Percentiles rank a stretch among this genome's conserved stretches.
These are phyloP conservation scores for Aphaenogaster ashmeadi DNA, from an alignment of 1,140 invertebrate species.

Conservation along the genomic window DNA sequence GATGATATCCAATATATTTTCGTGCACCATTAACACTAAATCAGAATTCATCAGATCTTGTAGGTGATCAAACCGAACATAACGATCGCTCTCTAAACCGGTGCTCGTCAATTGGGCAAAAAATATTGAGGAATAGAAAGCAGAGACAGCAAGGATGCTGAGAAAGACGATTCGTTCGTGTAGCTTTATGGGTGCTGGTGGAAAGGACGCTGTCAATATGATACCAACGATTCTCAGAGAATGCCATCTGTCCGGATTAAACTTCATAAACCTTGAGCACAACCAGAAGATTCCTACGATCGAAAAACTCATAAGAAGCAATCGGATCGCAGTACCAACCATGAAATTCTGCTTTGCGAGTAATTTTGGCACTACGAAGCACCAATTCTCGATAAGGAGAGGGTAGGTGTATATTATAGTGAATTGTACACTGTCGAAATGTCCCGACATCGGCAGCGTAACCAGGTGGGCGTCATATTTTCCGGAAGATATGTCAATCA, in stretches of 20 bases:
- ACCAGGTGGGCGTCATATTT: neutral
- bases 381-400: neutral
- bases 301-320: neutral
- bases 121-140: slow-evolving; percentile 2
- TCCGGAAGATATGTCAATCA: neutral
- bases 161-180: slow-evolving; percentile 17
- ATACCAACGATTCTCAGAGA: neutral
- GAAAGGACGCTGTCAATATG: slow-evolving; percentile 6
- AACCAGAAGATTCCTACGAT: slow-evolving; percentile 26
- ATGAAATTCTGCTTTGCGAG: neutral
- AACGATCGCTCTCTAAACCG: neutral
- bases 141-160: neutral
- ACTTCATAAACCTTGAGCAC: slow-evolving; percentile 25
- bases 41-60: neutral
- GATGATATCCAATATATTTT: neutral
- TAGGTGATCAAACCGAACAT: neutral
- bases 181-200: neutral
- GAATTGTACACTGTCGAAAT: no score
- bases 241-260: neutral
- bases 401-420: neutral
- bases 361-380: neutral
- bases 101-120: neutral
- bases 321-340: neutral
- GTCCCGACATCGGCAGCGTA: neutral
- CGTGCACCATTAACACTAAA: neutral